These are phyloP conservation scores for Tinea semifulvella DNA, from an alignment of 2,888 invertebrate genomes.

Conservation along the genomic window DNA sequence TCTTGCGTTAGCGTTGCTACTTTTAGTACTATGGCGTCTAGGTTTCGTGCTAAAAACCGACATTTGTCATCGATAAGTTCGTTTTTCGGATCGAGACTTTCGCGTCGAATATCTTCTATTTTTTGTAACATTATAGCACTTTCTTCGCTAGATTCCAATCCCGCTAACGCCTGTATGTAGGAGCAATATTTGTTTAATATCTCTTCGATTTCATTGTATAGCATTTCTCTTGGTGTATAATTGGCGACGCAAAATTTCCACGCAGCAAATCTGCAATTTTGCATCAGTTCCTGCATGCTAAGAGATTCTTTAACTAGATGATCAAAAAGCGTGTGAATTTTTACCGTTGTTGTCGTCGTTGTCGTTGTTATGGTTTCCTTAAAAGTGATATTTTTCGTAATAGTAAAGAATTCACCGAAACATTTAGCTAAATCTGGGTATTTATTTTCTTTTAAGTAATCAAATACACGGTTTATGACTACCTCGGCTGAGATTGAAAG, in stretches of 20 bases:
- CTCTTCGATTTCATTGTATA: slow-evolving; percentile 45
- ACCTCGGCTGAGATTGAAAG: slow-evolving; percentile 51
- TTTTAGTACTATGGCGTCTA: slow-evolving; percentile 50
- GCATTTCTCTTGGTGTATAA: slow-evolving; percentile 37
- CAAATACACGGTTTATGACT: slow-evolving; percentile 49
- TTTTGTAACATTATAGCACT: slow-evolving; percentile 26
- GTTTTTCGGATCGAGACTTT: not conserved
- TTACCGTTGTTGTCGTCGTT: not conserved
- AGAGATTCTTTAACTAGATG: slow-evolving; percentile 47
- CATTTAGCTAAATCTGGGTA: slow-evolving; percentile 41
- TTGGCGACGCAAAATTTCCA: slow-evolving; percentile 47
- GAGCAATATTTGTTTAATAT: slow-evolving; percentile 49
- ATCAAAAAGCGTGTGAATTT: slow-evolving; percentile 29
- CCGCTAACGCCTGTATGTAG: slow-evolving; percentile 44
- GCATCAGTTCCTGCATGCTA: slow-evolving; percentile 45
- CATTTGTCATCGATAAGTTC: not conserved
- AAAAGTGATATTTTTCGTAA: not conserved
- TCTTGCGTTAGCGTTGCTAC: slow-evolving; percentile 36
- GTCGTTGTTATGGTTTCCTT: slow-evolving; percentile 12
- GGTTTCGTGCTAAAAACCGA: slow-evolving; percentile 16
- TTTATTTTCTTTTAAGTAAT: slow-evolving; percentile 45
- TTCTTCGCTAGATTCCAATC: slow-evolving; percentile 33
- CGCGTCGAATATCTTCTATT: slow-evolving; percentile 14
- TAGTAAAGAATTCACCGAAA: slow-evolving; percentile 28
- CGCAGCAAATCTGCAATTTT: slow-evolving; percentile 38